Evolutionary conservation across 2,888 invertebrate genomes (phyloP).

Genomic region (Seira ritae): DNA sequence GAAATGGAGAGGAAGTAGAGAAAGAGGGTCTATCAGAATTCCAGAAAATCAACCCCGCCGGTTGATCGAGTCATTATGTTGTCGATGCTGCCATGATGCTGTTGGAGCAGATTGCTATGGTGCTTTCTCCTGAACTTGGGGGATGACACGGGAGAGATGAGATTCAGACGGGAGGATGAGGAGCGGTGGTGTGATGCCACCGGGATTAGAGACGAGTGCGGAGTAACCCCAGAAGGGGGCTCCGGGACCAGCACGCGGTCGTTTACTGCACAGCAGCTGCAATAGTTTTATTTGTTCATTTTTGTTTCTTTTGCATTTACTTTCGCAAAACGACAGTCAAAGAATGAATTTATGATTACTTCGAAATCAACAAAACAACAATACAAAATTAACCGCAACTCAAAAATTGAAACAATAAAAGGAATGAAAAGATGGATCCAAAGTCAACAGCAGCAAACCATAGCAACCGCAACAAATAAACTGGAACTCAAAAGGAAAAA

Average conservation of each 20-base stretch:
- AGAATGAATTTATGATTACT: background rate
- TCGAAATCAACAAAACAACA: conserved; percentile 13
- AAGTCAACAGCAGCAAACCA: background rate
- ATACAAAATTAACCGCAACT: too few relatives aligned
- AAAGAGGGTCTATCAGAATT: conserved; percentile 32
- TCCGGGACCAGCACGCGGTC: conserved; percentile 33
- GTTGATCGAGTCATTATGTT: conserved; percentile 48
- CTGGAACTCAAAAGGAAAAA: conserved; percentile 13
- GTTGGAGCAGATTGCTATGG: background rate
- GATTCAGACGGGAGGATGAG: background rate
- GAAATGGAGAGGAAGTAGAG: too few relatives aligned
- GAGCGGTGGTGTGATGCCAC: background rate
- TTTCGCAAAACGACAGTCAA: too few relatives aligned
- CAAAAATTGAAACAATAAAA: background rate
- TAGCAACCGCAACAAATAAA: conserved; percentile 31
- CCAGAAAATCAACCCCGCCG: conserved; percentile 34
- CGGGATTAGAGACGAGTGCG: conserved; percentile 16
- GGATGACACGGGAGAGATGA: background rate
- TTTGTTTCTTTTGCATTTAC: too few relatives aligned
- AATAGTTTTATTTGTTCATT: background rate
- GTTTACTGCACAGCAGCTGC: conserved; percentile 32
- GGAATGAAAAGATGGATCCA: background rate
- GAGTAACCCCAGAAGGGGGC: background rate
- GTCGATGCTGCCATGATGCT: conserved; percentile 21
- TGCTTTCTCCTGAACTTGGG: background rate